Evolutionary conservation across 1,140 invertebrate species (phyloP).

Genomic region (silkworm (Bombyx mori)): ASM3026992v2 NC_085110.1:10517501-10518000

Average conservation of each 20-base stretch:
- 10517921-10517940: conserved; percentile 17
- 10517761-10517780: no score
- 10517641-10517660: conserved; percentile 39
- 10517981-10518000: background rate
- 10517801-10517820: no score
- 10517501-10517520: background rate
- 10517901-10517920: conserved; percentile 4
- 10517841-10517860: background rate
- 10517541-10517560: conserved; percentile 22
- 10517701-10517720: conserved; percentile 31
- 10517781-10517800: no score
- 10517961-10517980: conserved; percentile 59
- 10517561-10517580: conserved; percentile 32
- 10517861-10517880: background rate
- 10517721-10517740: conserved; percentile 1
- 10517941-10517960: conserved; percentile 52
- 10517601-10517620: conserved; percentile 41
- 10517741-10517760: no score
- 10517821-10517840: background rate
- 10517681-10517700: conserved; percentile 23
- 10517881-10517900: background rate
- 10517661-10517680: conserved; percentile 29
- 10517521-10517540: conserved; percentile 12
- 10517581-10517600: conserved; percentile 30
- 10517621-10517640: conserved; percentile 51